Evolutionary conservation across 2,797 vertebrate genomes (phyloP).

Genomic region (Hydrolagus colliei): DNA sequence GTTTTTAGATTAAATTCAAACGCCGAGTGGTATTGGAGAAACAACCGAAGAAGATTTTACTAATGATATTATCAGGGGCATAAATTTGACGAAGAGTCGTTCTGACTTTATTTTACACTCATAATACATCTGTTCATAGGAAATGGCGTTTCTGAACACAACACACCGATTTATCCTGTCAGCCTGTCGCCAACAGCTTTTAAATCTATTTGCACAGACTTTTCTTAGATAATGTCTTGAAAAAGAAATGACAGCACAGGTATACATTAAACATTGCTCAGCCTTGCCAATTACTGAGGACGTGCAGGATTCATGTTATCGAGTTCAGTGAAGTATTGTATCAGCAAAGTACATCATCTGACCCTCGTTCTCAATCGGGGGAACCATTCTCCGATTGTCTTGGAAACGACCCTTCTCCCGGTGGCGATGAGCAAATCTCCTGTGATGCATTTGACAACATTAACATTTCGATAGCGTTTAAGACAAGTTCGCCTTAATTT

Average conservation of each 20-base stretch:
- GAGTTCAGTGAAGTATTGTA: background rate
- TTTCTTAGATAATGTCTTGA: background rate
- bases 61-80: too few species aligned
- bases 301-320: background rate
- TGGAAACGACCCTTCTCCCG: background rate
- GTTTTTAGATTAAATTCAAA: too few species aligned
- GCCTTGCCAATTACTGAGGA: background rate
- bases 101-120: too few species aligned
- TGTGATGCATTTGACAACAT: background rate
- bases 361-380: background rate
- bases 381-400: background rate
- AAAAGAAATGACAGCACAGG: background rate
- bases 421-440: background rate
- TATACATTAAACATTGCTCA: constrained; percentile 15
- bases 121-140: background rate
- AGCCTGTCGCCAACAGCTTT: background rate
- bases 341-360: background rate
- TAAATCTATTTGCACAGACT: background rate
- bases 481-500: constrained; percentile 10
- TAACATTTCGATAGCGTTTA: background rate
- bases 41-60: too few species aligned
- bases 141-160: background rate
- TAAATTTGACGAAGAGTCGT: too few species aligned
- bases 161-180: background rate
- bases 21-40: too few species aligned